Evolutionary conservation across 2,888 invertebrate species (phyloP).

Genomic region (Drepana falcataria): DNA sequence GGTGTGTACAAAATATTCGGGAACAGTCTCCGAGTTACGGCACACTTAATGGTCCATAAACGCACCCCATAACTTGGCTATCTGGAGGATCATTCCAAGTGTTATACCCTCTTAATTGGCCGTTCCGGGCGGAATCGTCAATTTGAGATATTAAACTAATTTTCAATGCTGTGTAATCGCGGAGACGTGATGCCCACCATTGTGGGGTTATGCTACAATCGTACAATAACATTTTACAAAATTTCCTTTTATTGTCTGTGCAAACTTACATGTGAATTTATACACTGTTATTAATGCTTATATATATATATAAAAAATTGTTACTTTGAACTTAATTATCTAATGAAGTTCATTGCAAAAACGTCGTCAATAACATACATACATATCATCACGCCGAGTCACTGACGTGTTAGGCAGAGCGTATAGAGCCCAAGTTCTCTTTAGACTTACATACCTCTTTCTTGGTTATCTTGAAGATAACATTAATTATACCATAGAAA

Average conservation of each 20-base stretch:
- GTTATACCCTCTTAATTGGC: conserved; percentile 76
- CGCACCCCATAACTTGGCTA: conserved; percentile 75
- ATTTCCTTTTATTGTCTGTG: conserved; percentile 1
- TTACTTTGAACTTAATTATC: too few relatives aligned
- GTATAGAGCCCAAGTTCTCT: too few relatives aligned
- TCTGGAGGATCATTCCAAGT: conserved; percentile 66
- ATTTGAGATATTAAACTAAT: conserved; percentile 79
- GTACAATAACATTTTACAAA: conserved; percentile 18
- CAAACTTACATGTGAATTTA: too few relatives aligned
- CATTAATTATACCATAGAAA: too few relatives aligned
- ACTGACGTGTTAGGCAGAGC: too few relatives aligned
- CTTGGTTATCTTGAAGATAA: too few relatives aligned
- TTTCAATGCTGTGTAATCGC: conserved; percentile 73
- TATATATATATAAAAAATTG: too few relatives aligned
- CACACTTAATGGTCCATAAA: conserved; percentile 69
- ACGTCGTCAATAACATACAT: too few relatives aligned
- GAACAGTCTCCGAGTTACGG: conserved; percentile 44
- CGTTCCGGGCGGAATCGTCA: conserved; percentile 75
- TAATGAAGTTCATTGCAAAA: too few relatives aligned
- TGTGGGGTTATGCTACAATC: conserved; percentile 38
- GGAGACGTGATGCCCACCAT: conserved; percentile 50
- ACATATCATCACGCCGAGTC: too few relatives aligned
- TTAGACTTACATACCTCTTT: too few relatives aligned
- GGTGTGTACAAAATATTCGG: conserved; percentile 31
- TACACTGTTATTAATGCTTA: background rate